Evolutionary conservation across 2,113 vertebrate species (phyloP), one percentile per base, ranked within the genome.

Genomic region (Phrynosoma platyrhinos): DNA sequence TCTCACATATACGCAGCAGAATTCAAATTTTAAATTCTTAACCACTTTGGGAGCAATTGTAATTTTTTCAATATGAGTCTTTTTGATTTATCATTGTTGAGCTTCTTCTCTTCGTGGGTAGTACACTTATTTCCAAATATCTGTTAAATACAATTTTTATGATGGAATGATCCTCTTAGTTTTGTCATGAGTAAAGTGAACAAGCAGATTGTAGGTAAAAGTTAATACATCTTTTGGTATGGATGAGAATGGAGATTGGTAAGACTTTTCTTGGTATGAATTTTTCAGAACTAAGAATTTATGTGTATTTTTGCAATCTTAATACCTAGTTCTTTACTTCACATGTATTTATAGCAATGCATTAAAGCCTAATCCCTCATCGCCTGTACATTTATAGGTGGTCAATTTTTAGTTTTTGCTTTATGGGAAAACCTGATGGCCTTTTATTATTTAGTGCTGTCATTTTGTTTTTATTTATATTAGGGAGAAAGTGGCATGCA

Each of bases 401-500:
- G 82, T 92, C 90, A 91, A 42, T 92, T 93, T 93, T 95, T 86
- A 93, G 64, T 68, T 14, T 90, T 87, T 83, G 78, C 86, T 92
- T 94, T 94, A 93, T 90, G 88, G 91, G 87, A 92, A 93, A 91
- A 74, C 23, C 79, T 95, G 91, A 93, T 92, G 92, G 93, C 92
- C 90, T 92, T 93, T 90, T 91, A 89, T 92, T 90, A 93, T 95
- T 89, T 92, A 95, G 55, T 71, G 88, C 66, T 89, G 84, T 74
- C 87, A 87, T 95, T 94, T 92, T 94, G 94, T 90, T 93, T 92
- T 91, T 77, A 82, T 93, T 94, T 74, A 23, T 95, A 92, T 94
- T 82, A 93, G 84, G 83, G 89, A 88, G 93, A 94, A 94, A 93
- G 83, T 91, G 85, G 64, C 85, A 68, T 86, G 86, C 23, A 89